phyloP scores from a whole-genome alignment of 1,140 invertebrate species.

The Steinernema feltiae region DNA sequence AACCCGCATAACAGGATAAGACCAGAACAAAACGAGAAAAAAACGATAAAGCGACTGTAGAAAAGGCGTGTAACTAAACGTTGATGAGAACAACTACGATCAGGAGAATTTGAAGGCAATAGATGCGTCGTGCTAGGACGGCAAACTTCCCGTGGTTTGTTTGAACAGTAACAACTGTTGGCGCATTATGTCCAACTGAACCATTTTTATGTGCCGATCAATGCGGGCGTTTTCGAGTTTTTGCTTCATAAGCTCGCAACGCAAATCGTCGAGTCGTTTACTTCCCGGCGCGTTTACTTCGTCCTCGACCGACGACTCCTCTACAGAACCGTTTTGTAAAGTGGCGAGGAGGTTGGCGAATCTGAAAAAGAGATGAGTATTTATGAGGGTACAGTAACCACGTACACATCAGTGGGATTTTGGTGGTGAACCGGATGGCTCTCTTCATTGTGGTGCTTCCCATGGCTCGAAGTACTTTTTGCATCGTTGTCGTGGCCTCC shows the following conservation, averaged over 20 bases:
- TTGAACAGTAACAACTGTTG: constrained; percentile 10
- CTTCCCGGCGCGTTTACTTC: background rate
- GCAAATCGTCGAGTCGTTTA: background rate
- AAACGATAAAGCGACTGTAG: background rate
- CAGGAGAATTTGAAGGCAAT: background rate
- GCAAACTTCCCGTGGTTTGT: constrained; percentile 3
- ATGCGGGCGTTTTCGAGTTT: background rate
- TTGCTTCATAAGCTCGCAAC: constrained; percentile 6
- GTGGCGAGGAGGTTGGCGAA: background rate
- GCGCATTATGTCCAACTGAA: constrained; percentile 1
- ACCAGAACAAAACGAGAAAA: background rate
- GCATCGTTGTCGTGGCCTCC: background rate
- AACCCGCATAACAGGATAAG: constrained; percentile 5
- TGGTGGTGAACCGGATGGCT: background rate
- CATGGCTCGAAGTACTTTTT: background rate
- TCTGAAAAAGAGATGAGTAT: background rate
- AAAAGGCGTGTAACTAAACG: background rate
- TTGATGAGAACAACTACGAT: background rate
- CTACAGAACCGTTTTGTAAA: background rate
- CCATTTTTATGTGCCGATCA: background rate
- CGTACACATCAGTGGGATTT: background rate
- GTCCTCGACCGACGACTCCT: background rate
- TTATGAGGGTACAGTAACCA: background rate
- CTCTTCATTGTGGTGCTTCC: background rate
- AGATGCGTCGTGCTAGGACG: background rate